Evolutionary conservation across 2,113 vertebrate genomes (phyloP), one percentile per base, ranked within the genome.

Genomic region (Caloenas nicobarica): DNA sequence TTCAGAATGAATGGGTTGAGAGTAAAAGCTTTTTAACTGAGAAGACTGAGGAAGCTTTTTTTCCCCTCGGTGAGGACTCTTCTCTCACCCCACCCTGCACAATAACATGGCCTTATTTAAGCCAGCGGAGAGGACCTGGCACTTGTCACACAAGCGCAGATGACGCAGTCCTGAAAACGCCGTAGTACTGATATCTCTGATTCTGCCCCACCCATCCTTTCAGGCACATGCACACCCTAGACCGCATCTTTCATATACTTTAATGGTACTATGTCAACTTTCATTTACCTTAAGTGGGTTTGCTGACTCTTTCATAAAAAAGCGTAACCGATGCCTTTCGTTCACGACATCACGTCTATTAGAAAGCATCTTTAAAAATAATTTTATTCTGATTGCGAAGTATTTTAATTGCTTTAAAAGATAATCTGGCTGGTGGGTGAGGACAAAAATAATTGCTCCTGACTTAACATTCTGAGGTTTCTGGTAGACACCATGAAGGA

Each of bases 1-100:
- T 98, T 98, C 98, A 98, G 33, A 97, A 97, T 98, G 98, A 98
- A 98, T 98, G 96, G 92, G 71, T 62, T 95, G 93, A 97, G 96
- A 98, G 92, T 97, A 98, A 98, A 96, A 98, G 97, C 96, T 95
- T 86, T 93, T 69, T 86, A 97, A 97, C 97, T 56, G 92, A 96
- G 95, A 96, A 95, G 58, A 36, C 66, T 10, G 68, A 95, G 97
- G 95, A 97, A 97, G 94, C 90, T 78, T 53, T 81, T 93, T 95
- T 76, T 48, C 68, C 61, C 33, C 71, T 87, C n/a, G 23, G 71
- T 70, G 26, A 95, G 84, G 91, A 89, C 86, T 87, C 62, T 92
- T 93, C 88, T 96, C 81, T 97, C 91, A 95, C 93, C 91, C 34
- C 89, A 95, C 95, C 87, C 93, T 95, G 93, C 81, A 95, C 92